These are phyloP conservation scores for Ammodytes marinus DNA, from an alignment of 2,113 vertebrate genomes.

Conservation along the genomic window DNA sequence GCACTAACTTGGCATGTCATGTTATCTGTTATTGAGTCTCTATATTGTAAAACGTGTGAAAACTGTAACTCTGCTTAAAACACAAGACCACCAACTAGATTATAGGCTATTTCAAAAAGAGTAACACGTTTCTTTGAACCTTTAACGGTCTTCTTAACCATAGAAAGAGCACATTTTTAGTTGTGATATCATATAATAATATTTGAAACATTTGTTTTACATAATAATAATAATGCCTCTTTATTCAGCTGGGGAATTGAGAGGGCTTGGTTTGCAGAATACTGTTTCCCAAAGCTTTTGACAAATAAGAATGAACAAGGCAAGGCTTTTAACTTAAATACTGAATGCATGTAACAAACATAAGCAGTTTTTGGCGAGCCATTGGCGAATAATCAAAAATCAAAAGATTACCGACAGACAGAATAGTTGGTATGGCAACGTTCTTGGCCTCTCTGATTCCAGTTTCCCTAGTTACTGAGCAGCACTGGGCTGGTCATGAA, in stretches of 20 bases:
- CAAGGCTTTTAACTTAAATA: too few relatives aligned
- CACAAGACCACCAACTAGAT: not conserved
- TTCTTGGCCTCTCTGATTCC: slow-evolving; percentile 11
- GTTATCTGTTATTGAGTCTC: not conserved
- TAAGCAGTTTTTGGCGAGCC: too few relatives aligned
- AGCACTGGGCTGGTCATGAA: slow-evolving; percentile 32
- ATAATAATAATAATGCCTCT: too few relatives aligned
- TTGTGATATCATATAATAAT: not conserved
- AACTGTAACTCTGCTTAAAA: not conserved
- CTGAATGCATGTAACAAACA: too few relatives aligned
- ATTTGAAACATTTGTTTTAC: not conserved
- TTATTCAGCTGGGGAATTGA: too few relatives aligned
- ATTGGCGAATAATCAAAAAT: too few relatives aligned
- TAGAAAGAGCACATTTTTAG: not conserved
- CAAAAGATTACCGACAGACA: too few relatives aligned
- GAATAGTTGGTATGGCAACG: slow-evolving; percentile 13
- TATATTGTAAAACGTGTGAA: not conserved
- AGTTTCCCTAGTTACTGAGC: slow-evolving; percentile 19
- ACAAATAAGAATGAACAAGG: too few relatives aligned
- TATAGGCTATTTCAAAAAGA: not conserved
- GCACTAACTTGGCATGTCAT: not conserved
- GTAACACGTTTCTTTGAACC: not conserved
- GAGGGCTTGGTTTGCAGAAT: too few relatives aligned
- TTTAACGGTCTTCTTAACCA: not conserved
- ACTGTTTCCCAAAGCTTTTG: too few relatives aligned